phyloP scores from a whole-genome alignment of 2,888 invertebrate species.

The Eupithecia pulchellata region DNA sequence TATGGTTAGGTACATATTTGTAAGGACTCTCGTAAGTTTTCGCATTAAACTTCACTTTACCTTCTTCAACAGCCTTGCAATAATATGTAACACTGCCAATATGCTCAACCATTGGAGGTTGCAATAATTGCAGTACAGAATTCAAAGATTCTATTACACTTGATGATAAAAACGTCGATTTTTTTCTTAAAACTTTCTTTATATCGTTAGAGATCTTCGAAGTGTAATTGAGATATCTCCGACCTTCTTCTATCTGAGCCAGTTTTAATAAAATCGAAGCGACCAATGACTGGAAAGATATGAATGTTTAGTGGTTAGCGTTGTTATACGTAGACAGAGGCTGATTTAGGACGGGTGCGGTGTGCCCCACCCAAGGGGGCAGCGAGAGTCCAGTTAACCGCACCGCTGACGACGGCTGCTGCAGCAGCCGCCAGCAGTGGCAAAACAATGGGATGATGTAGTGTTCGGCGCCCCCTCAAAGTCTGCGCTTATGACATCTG shows the following conservation, averaged over 20 bases:
- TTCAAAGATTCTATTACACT: conserved; percentile 62
- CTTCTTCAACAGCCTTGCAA: conserved; percentile 64
- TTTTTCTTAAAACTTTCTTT: conserved; percentile 66
- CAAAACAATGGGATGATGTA: too few species aligned
- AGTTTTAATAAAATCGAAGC: conserved; percentile 65
- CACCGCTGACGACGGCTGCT: too few species aligned
- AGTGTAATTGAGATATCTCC: conserved; percentile 71
- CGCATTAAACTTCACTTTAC: conserved; percentile 61
- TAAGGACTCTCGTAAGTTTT: conserved; percentile 44
- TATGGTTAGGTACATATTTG: conserved; percentile 33
- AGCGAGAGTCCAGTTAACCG: too few species aligned
- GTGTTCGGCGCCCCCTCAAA: too few species aligned
- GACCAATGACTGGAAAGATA: conserved; percentile 63
- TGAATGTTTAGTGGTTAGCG: background rate
- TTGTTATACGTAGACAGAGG: background rate
- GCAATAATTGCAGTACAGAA: conserved; percentile 59
- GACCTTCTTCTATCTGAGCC: conserved; percentile 70
- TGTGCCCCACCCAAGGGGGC: too few species aligned
- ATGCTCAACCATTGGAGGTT: conserved; percentile 57
- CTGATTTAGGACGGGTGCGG: too few species aligned
- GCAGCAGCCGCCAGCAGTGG: too few species aligned
- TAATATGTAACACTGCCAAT: conserved; percentile 58
- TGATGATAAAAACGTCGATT: conserved; percentile 54
- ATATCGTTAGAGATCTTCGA: conserved; percentile 73
- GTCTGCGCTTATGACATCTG: too few species aligned